Conservation (phyloP, 2,888 invertebrate genomes). For the Hirtodrosophila confusa region DNA sequence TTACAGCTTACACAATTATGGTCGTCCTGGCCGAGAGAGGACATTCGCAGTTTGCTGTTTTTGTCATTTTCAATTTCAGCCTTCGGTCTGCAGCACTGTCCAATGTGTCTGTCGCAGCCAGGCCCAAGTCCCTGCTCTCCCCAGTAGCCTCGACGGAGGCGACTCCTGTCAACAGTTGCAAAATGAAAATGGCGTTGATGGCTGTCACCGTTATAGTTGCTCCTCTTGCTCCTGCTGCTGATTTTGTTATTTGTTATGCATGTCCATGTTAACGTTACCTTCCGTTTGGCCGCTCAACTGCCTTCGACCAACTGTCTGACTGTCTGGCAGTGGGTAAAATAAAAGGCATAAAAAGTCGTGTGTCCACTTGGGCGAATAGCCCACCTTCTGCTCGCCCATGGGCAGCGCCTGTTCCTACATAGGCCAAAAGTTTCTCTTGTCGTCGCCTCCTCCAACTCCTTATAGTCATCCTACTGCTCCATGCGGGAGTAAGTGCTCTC, state of each 20-base stretch:
- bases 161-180: conserved; percentile 63
- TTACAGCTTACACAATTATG: conserved; percentile 44
- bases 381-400: conserved; percentile 11
- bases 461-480: background rate
- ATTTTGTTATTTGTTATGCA: conserved; percentile 65
- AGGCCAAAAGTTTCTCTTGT: conserved; percentile 45
- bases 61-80: conserved; percentile 54
- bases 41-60: conserved; percentile 37
- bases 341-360: conserved; percentile 42
- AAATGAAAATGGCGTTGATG: conserved; percentile 78
- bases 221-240: background rate
- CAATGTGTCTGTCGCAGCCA: conserved; percentile 27
- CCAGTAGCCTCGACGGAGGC: conserved; percentile 12
- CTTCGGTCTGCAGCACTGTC: conserved; percentile 26
- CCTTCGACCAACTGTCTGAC: conserved; percentile 12
- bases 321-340: conserved; percentile 30
- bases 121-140: conserved; percentile 9
- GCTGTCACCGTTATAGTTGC: conserved; percentile 45
- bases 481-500: conserved; percentile 18
- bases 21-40: conserved; percentile 24
- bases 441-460: background rate
- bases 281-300: conserved; percentile 31
- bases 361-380: conserved; percentile 40
- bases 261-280: conserved; percentile 60
- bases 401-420: conserved; percentile 12